Evolutionary conservation across 2,888 invertebrate species (phyloP).

Genomic region (Byasa hedistus): DNA sequence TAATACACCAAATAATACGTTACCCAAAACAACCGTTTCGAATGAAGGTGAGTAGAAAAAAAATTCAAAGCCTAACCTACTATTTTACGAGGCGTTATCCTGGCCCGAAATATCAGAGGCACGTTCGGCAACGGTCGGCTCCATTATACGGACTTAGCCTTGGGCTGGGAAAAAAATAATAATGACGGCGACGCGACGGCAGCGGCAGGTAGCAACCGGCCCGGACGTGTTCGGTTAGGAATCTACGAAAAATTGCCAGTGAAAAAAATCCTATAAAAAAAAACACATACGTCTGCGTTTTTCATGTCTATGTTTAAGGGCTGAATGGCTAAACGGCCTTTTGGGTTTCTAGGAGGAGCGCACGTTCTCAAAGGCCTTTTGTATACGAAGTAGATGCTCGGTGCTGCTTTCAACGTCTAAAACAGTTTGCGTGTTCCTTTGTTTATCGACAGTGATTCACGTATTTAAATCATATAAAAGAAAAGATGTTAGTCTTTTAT

Average conservation of each 20-base stretch:
- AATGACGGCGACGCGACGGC: conserved; percentile 19
- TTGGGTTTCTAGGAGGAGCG: conserved; percentile 20
- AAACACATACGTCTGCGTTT: conserved; percentile 14
- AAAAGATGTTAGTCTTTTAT: too few species aligned
- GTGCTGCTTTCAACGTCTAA: neutral
- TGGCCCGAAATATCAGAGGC: conserved; percentile 19
- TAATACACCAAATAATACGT: neutral
- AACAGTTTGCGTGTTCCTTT: neutral
- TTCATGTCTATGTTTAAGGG: conserved; percentile 23
- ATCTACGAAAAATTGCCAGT: conserved; percentile 24
- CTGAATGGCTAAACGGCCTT: conserved; percentile 23
- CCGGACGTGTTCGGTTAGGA: conserved; percentile 26
- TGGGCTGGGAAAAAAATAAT: conserved; percentile 26
- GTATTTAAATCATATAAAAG: too few species aligned
- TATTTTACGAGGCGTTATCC: conserved; percentile 22
- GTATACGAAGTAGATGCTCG: neutral
- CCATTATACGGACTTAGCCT: conserved; percentile 30
- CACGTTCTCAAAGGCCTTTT: conserved; percentile 19
- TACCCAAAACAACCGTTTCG: conserved; percentile 11
- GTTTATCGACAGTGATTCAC: too few species aligned
- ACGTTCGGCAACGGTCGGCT: conserved; percentile 25
- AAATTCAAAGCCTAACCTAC: conserved; percentile 8
- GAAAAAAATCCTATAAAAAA: conserved; percentile 8
- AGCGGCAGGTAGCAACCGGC: conserved; percentile 28
- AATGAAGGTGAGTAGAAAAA: conserved; percentile 6